These are phyloP conservation scores for Ypsolopha scabrella DNA, from an alignment of 2,888 invertebrate genomes.

Conservation along the genomic window DNA sequence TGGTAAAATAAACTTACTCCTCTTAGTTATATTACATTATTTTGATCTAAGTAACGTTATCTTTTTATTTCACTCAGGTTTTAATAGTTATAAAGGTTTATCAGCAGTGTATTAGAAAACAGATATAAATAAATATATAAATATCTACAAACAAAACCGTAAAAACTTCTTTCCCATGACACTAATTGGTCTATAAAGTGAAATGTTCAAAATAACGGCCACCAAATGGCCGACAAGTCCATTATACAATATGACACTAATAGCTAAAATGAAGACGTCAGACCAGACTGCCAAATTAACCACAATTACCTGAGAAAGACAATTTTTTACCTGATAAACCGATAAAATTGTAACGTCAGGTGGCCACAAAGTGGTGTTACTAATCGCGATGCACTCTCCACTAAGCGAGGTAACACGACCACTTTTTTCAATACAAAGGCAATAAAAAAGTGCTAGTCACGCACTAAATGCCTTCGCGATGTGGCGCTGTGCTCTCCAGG, in stretches of 20 bases:
- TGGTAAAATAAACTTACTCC: too few relatives aligned
- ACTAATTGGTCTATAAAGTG: constrained; percentile 22
- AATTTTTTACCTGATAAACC: constrained; percentile 25
- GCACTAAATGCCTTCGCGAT: constrained; percentile 10
- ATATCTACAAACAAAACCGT: too few relatives aligned
- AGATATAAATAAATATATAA: too few relatives aligned
- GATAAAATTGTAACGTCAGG: constrained; percentile 37
- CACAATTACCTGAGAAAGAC: constrained; percentile 35
- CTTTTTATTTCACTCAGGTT: too few relatives aligned
- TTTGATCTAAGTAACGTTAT: too few relatives aligned
- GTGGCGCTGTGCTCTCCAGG: constrained; percentile 45
- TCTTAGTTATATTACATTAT: too few relatives aligned
- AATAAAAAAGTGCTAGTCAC: constrained; percentile 61
- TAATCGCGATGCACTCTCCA: constrained; percentile 11
- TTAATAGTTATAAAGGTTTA: too few relatives aligned
- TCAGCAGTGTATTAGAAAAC: too few relatives aligned
- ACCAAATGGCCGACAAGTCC: constrained; percentile 24
- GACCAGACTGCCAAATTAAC: constrained; percentile 34
- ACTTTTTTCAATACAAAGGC: constrained; percentile 58
- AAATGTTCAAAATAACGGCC: constrained; percentile 4
- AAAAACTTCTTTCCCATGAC: too few relatives aligned
- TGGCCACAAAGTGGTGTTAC: constrained; percentile 16
- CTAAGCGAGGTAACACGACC: not conserved
- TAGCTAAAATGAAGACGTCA: constrained; percentile 16
- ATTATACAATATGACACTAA: constrained; percentile 41